These are phyloP conservation scores for Myiagra hebetior DNA, from an alignment of 2,113 vertebrate genomes.

Conservation along the genomic window DNA sequence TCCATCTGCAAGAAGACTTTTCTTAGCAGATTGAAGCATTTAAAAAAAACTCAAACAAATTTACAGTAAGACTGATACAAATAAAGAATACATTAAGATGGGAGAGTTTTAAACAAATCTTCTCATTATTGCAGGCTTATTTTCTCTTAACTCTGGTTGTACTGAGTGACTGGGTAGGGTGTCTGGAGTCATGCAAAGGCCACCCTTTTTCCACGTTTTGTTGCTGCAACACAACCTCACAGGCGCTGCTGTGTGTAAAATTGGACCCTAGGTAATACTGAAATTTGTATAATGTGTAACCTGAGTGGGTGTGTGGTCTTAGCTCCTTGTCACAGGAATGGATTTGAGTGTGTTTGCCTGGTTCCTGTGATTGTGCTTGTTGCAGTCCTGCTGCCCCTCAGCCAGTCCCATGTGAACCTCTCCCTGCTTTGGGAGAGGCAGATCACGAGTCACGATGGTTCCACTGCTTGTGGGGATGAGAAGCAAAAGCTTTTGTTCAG, in stretches of 20 bases:
- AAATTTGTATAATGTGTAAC: neutral
- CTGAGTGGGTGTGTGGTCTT: neutral
- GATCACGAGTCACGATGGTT: neutral
- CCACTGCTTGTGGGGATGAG: neutral
- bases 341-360: neutral
- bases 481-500: neutral
- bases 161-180: neutral
- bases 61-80: neutral
- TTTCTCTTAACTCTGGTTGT: neutral
- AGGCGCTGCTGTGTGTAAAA: neutral
- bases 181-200: neutral
- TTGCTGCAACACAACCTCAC: neutral
- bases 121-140: neutral
- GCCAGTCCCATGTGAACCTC: neutral
- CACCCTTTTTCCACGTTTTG: neutral
- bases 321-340: neutral
- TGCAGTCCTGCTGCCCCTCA: neutral
- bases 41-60: neutral
- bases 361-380: neutral
- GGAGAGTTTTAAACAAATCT: neutral
- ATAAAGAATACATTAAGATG: neutral
- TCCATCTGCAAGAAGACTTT: conserved; percentile 23
- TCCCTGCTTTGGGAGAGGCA: neutral
- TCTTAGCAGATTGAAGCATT: conserved; percentile 11
- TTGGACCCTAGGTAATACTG: neutral